Base-by-base conservation (phyloP, 2,797 vertebrate genomes). In the Momotus momota region DNA sequence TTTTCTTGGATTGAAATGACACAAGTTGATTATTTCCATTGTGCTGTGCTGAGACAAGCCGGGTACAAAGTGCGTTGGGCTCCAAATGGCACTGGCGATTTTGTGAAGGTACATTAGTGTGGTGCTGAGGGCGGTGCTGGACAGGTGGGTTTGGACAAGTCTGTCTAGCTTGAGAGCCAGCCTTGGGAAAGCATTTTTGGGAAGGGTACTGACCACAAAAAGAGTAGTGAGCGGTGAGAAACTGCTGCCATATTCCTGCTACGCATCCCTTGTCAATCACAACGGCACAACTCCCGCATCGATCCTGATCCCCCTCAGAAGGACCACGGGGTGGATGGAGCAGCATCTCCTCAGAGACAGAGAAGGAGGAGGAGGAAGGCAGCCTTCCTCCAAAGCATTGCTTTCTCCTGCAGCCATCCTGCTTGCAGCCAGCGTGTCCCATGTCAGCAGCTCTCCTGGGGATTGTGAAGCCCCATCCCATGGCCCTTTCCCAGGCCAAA, bases 11-110 rank as follows among this genome's bases (percentile, higher is more conserved):
- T 62, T 66, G 83, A 51, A 89, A 54, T 46, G 80, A 52, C 70
- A 80, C 43, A 71, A 81, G 91, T 79, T 86, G 81, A 69, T 91
- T 86, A 70, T 94, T 96, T 90, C 81, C 41, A 66, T 58, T 6
- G 38, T 38, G 91, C 55, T 4, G 7, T 48, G 7, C 61, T 1
- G 9, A 69, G 69, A 19, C 45, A 79, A 75, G 55, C 67, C 26
- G 71, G 86, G 33, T 52, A 27, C 46, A 31, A 74, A 92, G n/a
- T 0, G 7, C 3, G 14, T 27, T 74, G 65, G 84, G 65, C 27
- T 94, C 73, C 85, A 38, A 7, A 46, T 1, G 4, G 26, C 2
- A 2, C 38, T 58, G 69, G 89, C 62, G 66, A 64, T 91, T 89
- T 78, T 81, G 62, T 70, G 45, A 13, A 73, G 58, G 88, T 78